Percentiles rank a stretch among this genome's conserved stretches.
Evolutionary conservation across 2,113 vertebrate genomes (phyloP).

Genomic region (Sialia sialis): DNA sequence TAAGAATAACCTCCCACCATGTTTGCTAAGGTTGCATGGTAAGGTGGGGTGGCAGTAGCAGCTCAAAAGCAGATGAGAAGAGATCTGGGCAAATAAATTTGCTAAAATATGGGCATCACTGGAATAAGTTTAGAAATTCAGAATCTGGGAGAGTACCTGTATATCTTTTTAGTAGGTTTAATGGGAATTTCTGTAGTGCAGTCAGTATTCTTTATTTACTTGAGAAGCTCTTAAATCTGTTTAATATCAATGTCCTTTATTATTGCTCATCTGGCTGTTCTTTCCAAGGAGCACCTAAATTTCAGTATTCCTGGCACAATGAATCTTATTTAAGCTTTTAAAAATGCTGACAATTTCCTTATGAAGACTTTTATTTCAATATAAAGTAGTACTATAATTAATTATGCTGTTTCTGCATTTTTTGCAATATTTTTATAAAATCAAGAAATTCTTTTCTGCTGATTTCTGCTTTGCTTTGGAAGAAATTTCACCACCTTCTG

Average conservation of each 20-base stretch:
- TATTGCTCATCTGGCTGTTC: background rate
- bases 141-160: background rate
- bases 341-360: background rate
- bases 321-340: background rate
- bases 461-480: slow-evolving; percentile 28
- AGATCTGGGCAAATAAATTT: background rate
- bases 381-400: background rate
- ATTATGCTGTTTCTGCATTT: background rate
- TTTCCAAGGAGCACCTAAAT: background rate
- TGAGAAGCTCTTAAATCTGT: background rate
- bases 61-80: background rate
- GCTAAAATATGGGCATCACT: background rate
- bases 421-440: slow-evolving; percentile 3
- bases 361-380: background rate
- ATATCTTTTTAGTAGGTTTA: background rate
- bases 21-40: background rate
- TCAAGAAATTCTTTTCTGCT: background rate
- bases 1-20: background rate
- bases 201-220: background rate
- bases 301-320: background rate
- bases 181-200: background rate
- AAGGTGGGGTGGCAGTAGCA: background rate
- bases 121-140: background rate
- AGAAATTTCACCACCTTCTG: background rate
- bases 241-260: background rate